Base-by-base conservation (phyloP, 2,888 invertebrate species). In the Saturnia pavonia region DNA sequence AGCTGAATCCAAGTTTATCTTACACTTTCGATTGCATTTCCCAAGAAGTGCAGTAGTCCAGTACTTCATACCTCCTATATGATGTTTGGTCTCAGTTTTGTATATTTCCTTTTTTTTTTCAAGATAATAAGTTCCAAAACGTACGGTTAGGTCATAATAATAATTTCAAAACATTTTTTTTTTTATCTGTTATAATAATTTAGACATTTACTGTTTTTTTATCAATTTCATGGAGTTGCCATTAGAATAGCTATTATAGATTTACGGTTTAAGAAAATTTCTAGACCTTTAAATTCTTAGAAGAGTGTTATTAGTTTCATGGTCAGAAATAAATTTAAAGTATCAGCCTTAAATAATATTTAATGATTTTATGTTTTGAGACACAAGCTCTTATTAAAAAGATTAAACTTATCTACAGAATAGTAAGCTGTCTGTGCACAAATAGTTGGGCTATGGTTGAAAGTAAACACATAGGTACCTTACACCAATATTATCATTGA, bases 401-500 rank as follows among this genome's bases (percentile, higher is more conserved):
- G 48, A 6, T 48, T 48, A n/a, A 19, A 57, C 9, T 60, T 60
- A 12, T 57, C 40, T 65, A 8, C 40, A 12, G 40, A 19, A n/a
- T 60, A 82, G 78, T 77, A 77, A 74, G 77, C 75, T 74, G 75
- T 77, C 79, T 76, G 74, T 75, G 74, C 81, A 80, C 75, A 75
- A 69, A 83, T 88, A 89, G 90, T 87, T 90, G 90, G 91, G 91
- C 91, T 91, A 90, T 89, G 90, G 89, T 88, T 87, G 85, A 78
- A 73, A 78, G 81, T 78, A 79, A 79, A 85, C 86, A 88, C 82
- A 79, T 86, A 86, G 81, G 86, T 82, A 85, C 77, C 67, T n/a
- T 66, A 54, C 71, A 71, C 71, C 73, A 79, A 78, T 82, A 83
- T 79, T 76, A 76, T 75, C 78, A 78, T 80, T 78, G 74, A 72